Evolutionary conservation across 1,140 invertebrate genomes (phyloP).

Genomic region (Dendroctonus valens): DNA sequence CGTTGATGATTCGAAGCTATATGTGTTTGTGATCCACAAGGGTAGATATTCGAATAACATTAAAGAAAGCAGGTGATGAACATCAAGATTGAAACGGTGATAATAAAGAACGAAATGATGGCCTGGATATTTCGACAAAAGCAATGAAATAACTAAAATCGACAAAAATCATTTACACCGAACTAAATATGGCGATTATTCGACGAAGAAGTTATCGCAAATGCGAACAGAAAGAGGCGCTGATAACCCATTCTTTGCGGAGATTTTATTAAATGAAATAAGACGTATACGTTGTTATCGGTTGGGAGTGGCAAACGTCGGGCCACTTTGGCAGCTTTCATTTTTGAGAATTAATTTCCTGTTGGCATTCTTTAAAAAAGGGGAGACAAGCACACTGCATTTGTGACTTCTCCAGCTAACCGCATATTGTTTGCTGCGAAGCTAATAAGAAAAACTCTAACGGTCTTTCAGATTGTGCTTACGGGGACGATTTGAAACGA

Average conservation of each 20-base stretch:
- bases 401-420: constrained; percentile 41
- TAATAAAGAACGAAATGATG: constrained; percentile 11
- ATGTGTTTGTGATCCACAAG: too few species aligned
- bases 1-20: too few species aligned
- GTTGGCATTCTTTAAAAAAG: constrained; percentile 50
- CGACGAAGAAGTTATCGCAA: constrained; percentile 30
- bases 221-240: constrained; percentile 28
- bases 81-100: constrained; percentile 8
- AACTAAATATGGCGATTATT: constrained; percentile 34
- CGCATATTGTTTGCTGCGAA: constrained; percentile 44
- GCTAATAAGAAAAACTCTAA: constrained; percentile 49
- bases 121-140: constrained; percentile 10
- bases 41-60: too few species aligned
- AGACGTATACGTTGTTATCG: constrained; percentile 46
- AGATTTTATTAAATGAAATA: constrained; percentile 48
- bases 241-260: constrained; percentile 43
- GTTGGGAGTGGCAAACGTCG: constrained; percentile 41
- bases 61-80: too few species aligned
- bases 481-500: too few species aligned
- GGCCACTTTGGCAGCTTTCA: constrained; percentile 47
- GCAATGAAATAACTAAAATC: constrained; percentile 19
- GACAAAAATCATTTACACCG: constrained; percentile 27
- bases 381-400: constrained; percentile 46
- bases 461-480: constrained; percentile 22
- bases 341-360: constrained; percentile 54